These are phyloP conservation scores for Luscinia megarhynchos DNA, from an alignment of 2,797 vertebrate genomes.

Conservation along the genomic window DNA sequence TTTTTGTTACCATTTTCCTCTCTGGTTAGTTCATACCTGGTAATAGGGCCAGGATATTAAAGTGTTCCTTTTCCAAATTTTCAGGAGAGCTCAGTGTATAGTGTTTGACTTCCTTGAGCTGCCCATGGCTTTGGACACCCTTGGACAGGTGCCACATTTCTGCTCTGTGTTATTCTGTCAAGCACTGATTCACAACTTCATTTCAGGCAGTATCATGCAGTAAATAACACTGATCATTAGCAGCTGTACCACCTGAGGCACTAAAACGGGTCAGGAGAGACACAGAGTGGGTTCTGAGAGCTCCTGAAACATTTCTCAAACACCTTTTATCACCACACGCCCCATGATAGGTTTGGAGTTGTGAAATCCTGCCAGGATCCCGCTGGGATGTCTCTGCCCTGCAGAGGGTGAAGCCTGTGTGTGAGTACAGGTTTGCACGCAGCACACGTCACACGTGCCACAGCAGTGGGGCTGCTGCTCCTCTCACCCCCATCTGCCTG, in stretches of 20 bases:
- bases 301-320: constrained; percentile 5
- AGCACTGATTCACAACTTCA: constrained; percentile 17
- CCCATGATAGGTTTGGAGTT: background rate
- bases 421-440: background rate
- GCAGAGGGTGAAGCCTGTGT: background rate
- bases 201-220: background rate
- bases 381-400: background rate
- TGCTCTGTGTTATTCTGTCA: background rate
- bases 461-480: background rate
- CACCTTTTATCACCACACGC: background rate
- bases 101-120: background rate
- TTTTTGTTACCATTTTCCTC: background rate
- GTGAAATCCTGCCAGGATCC: background rate
- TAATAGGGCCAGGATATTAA: background rate
- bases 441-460: background rate
- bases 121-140: background rate
- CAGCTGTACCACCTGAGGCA: constrained; percentile 1
- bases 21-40: background rate
- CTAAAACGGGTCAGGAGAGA: background rate
- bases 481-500: background rate
- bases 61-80: background rate
- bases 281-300: background rate
- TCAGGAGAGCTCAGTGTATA: accelerated
- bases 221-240: constrained; percentile 8
- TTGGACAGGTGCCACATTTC: constrained; percentile 2